Conservation (phyloP, 2,113 vertebrate genomes). For the Amazona guildingii region DNA sequence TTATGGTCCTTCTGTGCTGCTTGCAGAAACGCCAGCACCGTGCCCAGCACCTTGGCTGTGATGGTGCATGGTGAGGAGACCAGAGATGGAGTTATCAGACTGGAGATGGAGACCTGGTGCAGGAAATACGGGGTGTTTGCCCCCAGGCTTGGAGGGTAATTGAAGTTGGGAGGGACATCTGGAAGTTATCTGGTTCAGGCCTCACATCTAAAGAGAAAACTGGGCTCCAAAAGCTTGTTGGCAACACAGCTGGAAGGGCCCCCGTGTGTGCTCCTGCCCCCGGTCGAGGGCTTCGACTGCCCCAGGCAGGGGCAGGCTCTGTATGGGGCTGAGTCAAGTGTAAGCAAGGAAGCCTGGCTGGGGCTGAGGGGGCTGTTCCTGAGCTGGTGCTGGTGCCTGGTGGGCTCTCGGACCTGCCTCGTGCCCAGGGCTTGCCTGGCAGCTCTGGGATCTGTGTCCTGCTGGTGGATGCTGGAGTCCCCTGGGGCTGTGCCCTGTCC, state of each 20-base stretch:
- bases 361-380: not conserved
- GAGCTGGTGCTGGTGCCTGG: not conserved
- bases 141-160: too few relatives aligned
- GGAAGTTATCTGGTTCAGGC: not conserved
- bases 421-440: not conserved
- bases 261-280: not conserved
- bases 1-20: not conserved
- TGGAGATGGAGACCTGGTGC: not conserved
- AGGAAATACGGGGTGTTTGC: not conserved
- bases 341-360: accelerated
- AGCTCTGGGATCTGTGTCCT: not conserved
- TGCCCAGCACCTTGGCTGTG: accelerated
- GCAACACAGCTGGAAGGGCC: not conserved
- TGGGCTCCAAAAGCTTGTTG: not conserved
- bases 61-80: accelerated
- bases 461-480: not conserved
- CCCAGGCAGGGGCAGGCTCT: not conserved
- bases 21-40: accelerated
- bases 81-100: not conserved
- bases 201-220: not conserved
- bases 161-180: not conserved
- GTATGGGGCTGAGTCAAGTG: not conserved
- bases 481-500: accelerated
- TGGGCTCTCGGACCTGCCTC: too few relatives aligned
- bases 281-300: accelerated